Base-by-base conservation (phyloP, 2,113 vertebrate species). In the Phasianus colchicus region DNA sequence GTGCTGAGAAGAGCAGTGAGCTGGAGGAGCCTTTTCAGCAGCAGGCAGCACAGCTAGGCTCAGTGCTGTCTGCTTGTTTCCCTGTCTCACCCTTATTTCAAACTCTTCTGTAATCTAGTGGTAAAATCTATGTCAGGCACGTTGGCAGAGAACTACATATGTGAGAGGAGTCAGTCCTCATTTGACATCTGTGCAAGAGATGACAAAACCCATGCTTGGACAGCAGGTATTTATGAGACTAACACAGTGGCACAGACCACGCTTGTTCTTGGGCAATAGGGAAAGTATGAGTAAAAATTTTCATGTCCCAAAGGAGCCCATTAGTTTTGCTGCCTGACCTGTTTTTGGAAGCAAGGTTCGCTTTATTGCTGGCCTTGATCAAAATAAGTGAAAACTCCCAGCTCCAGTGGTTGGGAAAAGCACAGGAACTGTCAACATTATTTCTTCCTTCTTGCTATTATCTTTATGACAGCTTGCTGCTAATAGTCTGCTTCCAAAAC, bases 251-350 rank as follows among this genome's bases (percentile, higher is more conserved):
- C 61, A 52, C 30, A 36, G 78, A 36, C 86, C 67, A 73, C 22
- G 0, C 79, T 74, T 38, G 6, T 86, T 89, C 65, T 69, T 70
- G 65, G 85, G 69, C 61, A 52, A 40, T 64, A 50, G 83, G 38
- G 47, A 27, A 52, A 86, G 47, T 43, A 60, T 24, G 75, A 92
- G 67, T 78, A 72, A 40, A 69, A 88, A 72, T 57, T 38, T 36
- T 81, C 30, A 3, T 27, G 72, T 97, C 94, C 91, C 94, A 66
- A 21, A 91, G 96, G 92, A 92, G 63, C 89, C 96, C 67, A 94
- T 96, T 96, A 96, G 86, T 85, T 93, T 93, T 85, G 48, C 67
- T 92, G 58, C 45, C 78, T 96, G 91, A 90, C 93, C 88, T 95
- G 94, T 9, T 95, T 92, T 95, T 86, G 85, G 88, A 91, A 81